These are phyloP conservation scores for Enteromius viviparus DNA, from an alignment of 2,797 vertebrate genomes.

Conservation along the genomic window DNA sequence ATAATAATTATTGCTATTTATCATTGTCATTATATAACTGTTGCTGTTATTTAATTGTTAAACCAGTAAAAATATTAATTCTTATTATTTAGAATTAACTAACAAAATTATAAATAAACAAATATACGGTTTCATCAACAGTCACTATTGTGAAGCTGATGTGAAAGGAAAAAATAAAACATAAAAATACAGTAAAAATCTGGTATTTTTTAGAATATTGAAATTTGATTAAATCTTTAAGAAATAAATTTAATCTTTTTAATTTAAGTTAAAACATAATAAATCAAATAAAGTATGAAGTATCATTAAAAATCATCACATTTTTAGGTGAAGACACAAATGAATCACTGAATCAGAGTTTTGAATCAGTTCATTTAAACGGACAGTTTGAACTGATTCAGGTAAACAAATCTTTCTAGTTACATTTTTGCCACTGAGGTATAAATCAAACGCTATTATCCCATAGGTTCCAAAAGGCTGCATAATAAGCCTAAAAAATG, in stretches of 20 bases:
- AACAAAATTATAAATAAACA: not conserved
- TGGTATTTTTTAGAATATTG: not conserved
- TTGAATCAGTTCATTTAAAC: not conserved
- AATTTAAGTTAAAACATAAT: not conserved
- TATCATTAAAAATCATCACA: not conserved
- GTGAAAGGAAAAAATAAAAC: too few relatives aligned
- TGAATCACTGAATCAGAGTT: not conserved
- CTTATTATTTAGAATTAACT: not conserved
- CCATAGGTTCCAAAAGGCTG: too few relatives aligned
- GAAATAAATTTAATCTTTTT: not conserved
- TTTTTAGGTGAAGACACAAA: not conserved
- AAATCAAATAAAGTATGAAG: not conserved
- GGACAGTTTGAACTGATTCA: not conserved
- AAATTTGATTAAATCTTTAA: not conserved
- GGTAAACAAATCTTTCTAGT: not conserved
- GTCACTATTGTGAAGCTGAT: not conserved
- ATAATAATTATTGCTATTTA: too few relatives aligned
- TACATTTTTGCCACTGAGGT: not conserved
- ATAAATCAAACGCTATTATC: not conserved
- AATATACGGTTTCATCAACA: not conserved
- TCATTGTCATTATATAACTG: not conserved
- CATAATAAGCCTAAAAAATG: not conserved
- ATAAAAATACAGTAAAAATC: constrained; percentile 2
- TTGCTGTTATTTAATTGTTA: not conserved
- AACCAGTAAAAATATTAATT: not conserved